Base-by-base conservation (phyloP, 2,797 vertebrate genomes). In the Galaxias olidus region DNA sequence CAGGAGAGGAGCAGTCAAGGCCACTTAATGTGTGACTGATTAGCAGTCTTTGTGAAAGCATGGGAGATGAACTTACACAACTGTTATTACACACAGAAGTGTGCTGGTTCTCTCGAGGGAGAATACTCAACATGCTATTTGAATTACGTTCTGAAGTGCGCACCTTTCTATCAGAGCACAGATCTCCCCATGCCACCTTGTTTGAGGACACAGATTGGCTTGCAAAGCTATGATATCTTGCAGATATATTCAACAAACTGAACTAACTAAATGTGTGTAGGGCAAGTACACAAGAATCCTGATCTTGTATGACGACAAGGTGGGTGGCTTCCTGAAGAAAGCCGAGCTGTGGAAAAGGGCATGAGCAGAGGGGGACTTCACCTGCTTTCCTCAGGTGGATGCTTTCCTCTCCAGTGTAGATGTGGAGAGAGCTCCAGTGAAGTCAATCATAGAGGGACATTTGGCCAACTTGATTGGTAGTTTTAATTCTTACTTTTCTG, bases 161-260 rank as follows among this genome's bases (percentile, higher is more conserved):
- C n/a, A n/a, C n/a, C n/a, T n/a, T n/a, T n/a, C n/a, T n/a, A n/a
- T n/a, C n/a, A n/a, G n/a, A n/a, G n/a, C n/a, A n/a, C n/a, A n/a
- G n/a, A n/a, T n/a, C n/a, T n/a, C n/a, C n/a, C n/a, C n/a, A n/a
- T n/a, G n/a, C n/a, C n/a, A n/a, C n/a, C n/a, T n/a, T n/a, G n/a
- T n/a, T n/a, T n/a, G n/a, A n/a, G n/a, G n/a, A n/a, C n/a, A n/a
- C n/a, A n/a, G n/a, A 66, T 14, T 45, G 59, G 53, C 45, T 71
- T 10, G 63, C 63, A 8, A 41, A 51, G 5, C 52, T 66, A 42
- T 56, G 41, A 20, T 65, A 70, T 41, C 61, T 68, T 40, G 48
- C 45, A 60, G 56, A 68, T 64, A 41, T 69, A 40, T 69, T 73
- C 12, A 73, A 15, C 59, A 63, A 67, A 54, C 54, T 55, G 12